Base-by-base conservation (phyloP, 2,113 vertebrate species). In the Coptodon rendalli region DNA sequence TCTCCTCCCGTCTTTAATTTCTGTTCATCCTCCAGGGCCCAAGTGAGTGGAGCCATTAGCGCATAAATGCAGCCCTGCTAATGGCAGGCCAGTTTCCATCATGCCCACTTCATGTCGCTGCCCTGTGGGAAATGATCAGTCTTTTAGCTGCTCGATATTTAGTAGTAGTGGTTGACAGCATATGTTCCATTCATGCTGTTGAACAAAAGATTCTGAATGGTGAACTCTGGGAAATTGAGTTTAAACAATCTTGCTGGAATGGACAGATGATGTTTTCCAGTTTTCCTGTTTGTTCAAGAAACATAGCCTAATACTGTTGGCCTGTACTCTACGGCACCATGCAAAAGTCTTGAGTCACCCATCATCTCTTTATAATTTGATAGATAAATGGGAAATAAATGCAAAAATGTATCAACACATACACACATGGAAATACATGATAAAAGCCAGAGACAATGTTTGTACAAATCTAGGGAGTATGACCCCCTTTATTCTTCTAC, bases 21-120 rank as follows among this genome's bases (percentile, higher is more conserved):
- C 92, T 91, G 34, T 57, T 68, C 86, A 85, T 90, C 90, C 92
- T 91, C 89, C 76, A 80, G 93, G 92, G 87, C 38, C 78, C 79
- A 57, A 82, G 88, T 93, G 93, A 95, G 92, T 92, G 89, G 93
- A 88, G 52, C 93, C 94, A 95, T 95, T 95, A 96, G 93, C 56
- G 66, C 78, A 87, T 45, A 68, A 61, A 89, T 54, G 81, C 84
- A 82, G 76, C 71, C 71, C 19, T 9, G 68, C 88, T 95, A 93
- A 95, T 95, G 92, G 88, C 78, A n/a, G 82, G 52, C 63, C 31
- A 61, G 80, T 87, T 91, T 89, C 86, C 43, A 3, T 78, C 89
- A 85, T 81, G 87, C 80, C 79, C 79, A 85, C 87, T 85, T 61
- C 80, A 71, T 79, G 57, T 59, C 2, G 43, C 85, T 88, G 52